Base-by-base conservation (phyloP, 2,113 vertebrate species). In the Galemys pyrenaicus region DNA sequence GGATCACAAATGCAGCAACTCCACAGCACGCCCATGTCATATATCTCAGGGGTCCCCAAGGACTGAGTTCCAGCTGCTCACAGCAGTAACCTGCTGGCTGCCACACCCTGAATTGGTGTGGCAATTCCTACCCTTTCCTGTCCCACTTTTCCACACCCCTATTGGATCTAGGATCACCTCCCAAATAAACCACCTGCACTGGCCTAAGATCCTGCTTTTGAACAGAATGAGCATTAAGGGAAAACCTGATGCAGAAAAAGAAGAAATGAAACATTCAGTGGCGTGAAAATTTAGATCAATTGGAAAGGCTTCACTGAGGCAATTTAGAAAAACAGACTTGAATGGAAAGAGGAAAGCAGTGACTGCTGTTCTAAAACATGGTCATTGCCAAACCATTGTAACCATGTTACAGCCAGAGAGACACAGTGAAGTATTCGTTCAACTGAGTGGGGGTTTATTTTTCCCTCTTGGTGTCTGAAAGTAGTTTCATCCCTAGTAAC, bases 401-500 rank as follows among this genome's bases (percentile, higher is more conserved):
- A 71, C 2, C 24, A 32, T 6, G 3, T 30, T 37, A 51, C 17
- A 79, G 28, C 30, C 58, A 93, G 87, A 82, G 22, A 65, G 46
- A 22, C 39, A 32, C 1, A 19, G 16, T n/a, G 35, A 92, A 96
- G 39, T 16, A 35, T 37, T 70, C 60, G 54, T 78, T 91, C 56
- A 86, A 6, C 13, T 51, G 82, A 37, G 17, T 37, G 16, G 39
- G 17, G 24, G 2, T 5, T 10, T 49, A 22, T 26, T 24, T 4
- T 3, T 15, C 9, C 24, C 60, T 75, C 39, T 87, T 65, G 5
- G 49, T 81, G 22, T 86, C 79, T 87, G 83, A 95, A 96, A 96
- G 91, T 64, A 75, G 86, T 73, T 83, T 79, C 51, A 17, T 80
- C 58, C 64, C 67, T 37, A 81, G 80, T 60, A 83, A 92, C 64